Base-by-base conservation (phyloP, 2,888 invertebrate species). In the Heliconius erato region DNA sequence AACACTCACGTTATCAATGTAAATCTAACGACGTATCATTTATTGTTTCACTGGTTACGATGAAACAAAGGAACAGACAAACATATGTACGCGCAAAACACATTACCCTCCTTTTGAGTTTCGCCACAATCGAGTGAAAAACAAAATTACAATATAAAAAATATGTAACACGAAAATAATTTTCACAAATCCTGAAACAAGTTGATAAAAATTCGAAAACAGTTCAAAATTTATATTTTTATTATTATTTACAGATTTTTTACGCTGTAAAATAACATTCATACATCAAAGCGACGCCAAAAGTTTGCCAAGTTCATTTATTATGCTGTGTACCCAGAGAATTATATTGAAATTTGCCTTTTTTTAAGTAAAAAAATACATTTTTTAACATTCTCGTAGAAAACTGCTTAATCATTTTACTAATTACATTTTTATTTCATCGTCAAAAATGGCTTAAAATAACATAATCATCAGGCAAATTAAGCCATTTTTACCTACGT, bases 231-330 rank as follows among this genome's bases (percentile, higher is more conserved):
- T n/a, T 11, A 44, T 40, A 14, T 40, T 40, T 40, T 71, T 23
- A 44, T 71, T 11, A 23, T 23, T 35, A 6, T 40, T n/a, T n/a
- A 71, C 40, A 71, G n/a, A 44, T 40, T 40, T 71, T 71, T 71
- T 44, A 71, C 71, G n/a, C 7, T 12, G n/a, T n/a, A n/a, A n/a
- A n/a, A n/a, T n/a, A 71, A n/a, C 71, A n/a, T 23, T 40, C 71
- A 40, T 71, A 40, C 71, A 71, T 71, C 71, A 71, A 71, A 71
- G 71, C 71, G 71, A 71, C 11, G 40, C n/a, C 40, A 71, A 71
- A 71, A 71, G 40, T 23, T 40, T 71, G 40, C 71, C 71, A 71
- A 71, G 35, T 40, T 14, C 71, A 71, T 71, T 71, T 40, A 40
- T 71, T 71, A 71, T 71, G 40, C 35, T 71, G 40, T n/a, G 40